Evolutionary conservation across 1,140 invertebrate genomes (phyloP).

Genomic region (Lutraria rhynchaena): DNA sequence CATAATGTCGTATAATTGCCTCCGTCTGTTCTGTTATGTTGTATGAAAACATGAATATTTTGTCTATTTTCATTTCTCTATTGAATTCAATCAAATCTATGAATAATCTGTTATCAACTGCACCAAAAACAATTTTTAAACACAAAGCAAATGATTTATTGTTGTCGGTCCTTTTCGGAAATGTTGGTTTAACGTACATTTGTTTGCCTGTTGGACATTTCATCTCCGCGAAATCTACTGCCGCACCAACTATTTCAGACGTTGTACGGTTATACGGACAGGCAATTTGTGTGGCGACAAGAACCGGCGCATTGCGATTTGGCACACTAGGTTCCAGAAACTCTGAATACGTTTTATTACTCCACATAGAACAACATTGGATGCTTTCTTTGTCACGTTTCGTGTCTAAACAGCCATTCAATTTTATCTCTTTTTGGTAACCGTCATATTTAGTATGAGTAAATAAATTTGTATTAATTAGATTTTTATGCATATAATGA

Average conservation of each 20-base stretch:
- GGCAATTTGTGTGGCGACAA: neutral
- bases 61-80: conserved; percentile 23
- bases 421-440: neutral
- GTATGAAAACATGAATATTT: neutral
- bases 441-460: neutral
- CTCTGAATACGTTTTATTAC: neutral
- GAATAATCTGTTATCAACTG: conserved; percentile 4
- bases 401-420: neutral
- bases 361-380: conserved; percentile 5
- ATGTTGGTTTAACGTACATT: neutral
- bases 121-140: conserved; percentile 17
- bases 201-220: neutral
- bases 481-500: too few species aligned
- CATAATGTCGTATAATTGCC: neutral
- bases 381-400: neutral
- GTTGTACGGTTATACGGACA: neutral
- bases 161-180: neutral
- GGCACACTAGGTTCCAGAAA: neutral
- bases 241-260: neutral
- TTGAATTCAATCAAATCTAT: conserved; percentile 23
- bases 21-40: neutral
- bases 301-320: neutral
- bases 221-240: neutral
- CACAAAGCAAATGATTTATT: neutral
- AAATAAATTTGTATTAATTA: neutral